Percentiles rank a stretch among this genome's conserved stretches.
Evolutionary conservation across 2,888 invertebrate genomes (phyloP).

Genomic region (Drosophila colorata): DNA sequence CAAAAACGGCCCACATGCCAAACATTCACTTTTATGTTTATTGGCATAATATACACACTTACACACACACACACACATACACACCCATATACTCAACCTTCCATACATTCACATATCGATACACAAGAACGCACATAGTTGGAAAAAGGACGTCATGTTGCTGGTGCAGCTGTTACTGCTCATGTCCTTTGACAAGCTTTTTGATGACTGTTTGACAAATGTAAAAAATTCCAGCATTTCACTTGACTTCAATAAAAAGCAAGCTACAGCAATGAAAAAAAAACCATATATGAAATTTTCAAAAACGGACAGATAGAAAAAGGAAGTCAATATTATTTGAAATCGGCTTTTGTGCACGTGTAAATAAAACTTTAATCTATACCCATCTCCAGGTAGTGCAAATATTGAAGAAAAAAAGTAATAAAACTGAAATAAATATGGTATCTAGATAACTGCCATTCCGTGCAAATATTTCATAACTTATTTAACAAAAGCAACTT

Average conservation of each 20-base stretch:
- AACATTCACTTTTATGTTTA: constrained; percentile 51
- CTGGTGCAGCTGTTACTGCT: constrained; percentile 18
- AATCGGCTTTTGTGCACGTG: constrained; percentile 7
- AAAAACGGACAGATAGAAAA: not conserved
- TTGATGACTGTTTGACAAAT: constrained; percentile 53
- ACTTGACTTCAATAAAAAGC: constrained; percentile 15
- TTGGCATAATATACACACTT: constrained; percentile 29
- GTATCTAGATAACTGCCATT: not conserved
- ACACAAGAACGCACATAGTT: not conserved
- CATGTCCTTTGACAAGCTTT: constrained; percentile 36
- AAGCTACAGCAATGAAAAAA: not conserved
- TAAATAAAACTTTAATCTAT: constrained; percentile 32
- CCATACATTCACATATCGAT: not conserved
- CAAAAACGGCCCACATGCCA: constrained; percentile 19
- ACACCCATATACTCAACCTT: constrained; percentile 10
- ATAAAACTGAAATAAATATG: not conserved
- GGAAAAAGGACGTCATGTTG: constrained; percentile 3
- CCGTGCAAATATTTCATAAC: not conserved
- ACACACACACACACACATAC: constrained; percentile 9
- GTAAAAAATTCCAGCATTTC: constrained; percentile 26
- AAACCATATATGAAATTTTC: not conserved
- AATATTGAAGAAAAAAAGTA: constrained; percentile 3
- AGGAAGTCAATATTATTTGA: constrained; percentile 2
- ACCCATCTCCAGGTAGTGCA: not conserved
- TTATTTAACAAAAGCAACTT: not conserved